Evolutionary conservation across 2,888 invertebrate genomes (phyloP), one percentile per base, ranked within the genome.

Genomic region (Eilema depressum): DNA sequence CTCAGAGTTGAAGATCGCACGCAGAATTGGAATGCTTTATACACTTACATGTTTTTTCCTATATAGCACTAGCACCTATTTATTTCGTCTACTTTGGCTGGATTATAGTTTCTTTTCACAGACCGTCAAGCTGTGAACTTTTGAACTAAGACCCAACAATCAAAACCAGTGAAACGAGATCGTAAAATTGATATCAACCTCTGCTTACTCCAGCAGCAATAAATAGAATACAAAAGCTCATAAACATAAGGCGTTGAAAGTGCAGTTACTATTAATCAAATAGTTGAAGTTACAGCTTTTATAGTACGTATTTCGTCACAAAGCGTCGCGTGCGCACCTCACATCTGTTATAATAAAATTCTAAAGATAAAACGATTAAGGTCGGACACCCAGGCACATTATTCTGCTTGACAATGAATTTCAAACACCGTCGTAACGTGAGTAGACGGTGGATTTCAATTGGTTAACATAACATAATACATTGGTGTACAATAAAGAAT

Each of bases 241-340:
- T 75, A 80, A 80, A 77, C 73, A 75, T 75, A 76, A 76, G 74
- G 75, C 78, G 70, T 78, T 77, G 80, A 82, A 83, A 84, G 78
- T 77, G 74, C 74, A 70, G 74, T 74, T 56, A 79, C 70, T 74
- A 85, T 86, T 75, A 80, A 85, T 86, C 83, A 84, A 81, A 78
- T 75, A 71, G 74, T 74, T 77, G 75, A 75, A 23, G n/a, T 37
- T 26, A 56, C n/a, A 37, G 30, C 26, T 37, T 60, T 70, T 71
- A 69, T 69, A 63, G 68, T 68, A 65, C 56, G 74, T 68, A 41
- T 37, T 53, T 68, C 61, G 72, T 69, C 79, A 77, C 81, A 82
- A 76, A 83, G 75, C 78, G 83, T 85, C 84, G 87, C 88, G 86
- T 88, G 88, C 84, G 77, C 82, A 82, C 75, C 76, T 79, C 76